A percentile compares a stretch with the other conserved stretches of the same genome.
phyloP scores from a whole-genome alignment of 2,888 invertebrate genomes.

The Trimorus sp. region DNA sequence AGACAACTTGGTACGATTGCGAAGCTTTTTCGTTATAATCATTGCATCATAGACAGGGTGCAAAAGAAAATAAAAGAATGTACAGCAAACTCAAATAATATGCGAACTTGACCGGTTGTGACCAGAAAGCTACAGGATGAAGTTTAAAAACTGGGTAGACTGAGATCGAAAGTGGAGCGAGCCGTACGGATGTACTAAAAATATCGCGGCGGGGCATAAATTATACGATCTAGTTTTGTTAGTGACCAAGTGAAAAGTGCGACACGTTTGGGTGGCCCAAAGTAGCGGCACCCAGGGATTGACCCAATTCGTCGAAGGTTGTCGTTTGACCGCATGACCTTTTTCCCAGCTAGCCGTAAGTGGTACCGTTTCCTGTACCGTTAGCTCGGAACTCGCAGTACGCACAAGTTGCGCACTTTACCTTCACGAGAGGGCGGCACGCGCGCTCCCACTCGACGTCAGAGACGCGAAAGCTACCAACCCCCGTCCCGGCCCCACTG shows the following conservation, averaged over 20 bases:
- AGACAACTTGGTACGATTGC: too few relatives aligned
- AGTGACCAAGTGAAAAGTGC: slow-evolving; percentile 60
- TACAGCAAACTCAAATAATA: too few relatives aligned
- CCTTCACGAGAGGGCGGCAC: slow-evolving; percentile 35
- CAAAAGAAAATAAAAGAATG: too few relatives aligned
- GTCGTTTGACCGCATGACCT: slow-evolving; percentile 74
- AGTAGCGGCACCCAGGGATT: slow-evolving; percentile 70
- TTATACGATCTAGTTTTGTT: slow-evolving; percentile 23
- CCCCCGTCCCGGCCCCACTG: slow-evolving; percentile 44
- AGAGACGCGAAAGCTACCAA: slow-evolving; percentile 26
- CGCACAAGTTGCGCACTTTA: slow-evolving; percentile 9
- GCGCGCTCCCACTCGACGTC: slow-evolving; percentile 15
- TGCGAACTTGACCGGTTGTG: too few relatives aligned
- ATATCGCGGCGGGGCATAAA: slow-evolving; percentile 12
- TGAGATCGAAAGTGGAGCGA: slow-evolving; percentile 19
- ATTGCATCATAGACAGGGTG: too few relatives aligned
- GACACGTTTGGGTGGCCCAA: slow-evolving; percentile 43
- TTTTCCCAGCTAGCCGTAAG: slow-evolving; percentile 68
- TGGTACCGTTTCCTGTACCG: slow-evolving; percentile 45
- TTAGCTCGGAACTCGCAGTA: not conserved
- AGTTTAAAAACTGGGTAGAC: too few relatives aligned
- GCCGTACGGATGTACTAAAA: slow-evolving; percentile 36
- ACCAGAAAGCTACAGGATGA: too few relatives aligned
- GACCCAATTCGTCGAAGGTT: slow-evolving; percentile 73
- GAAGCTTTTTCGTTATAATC: too few relatives aligned